Evolutionary conservation across 2,113 vertebrate genomes (phyloP), one percentile per base, ranked within the genome.

Genomic region (Onychostoma macrolepis): DNA sequence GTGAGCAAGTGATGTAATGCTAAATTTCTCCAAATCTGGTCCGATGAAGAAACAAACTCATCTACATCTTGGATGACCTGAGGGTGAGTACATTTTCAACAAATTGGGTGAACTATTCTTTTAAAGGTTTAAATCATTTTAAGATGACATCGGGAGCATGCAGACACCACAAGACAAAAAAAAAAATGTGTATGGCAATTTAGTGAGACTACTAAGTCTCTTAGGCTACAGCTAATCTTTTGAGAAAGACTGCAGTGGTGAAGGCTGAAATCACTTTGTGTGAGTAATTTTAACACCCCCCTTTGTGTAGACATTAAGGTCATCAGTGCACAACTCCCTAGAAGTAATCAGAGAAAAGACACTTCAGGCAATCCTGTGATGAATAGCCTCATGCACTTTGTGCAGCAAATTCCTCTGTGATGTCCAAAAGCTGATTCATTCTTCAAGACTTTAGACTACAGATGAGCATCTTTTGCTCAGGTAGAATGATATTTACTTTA

Each of bases 281-380:
- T 85, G 84, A 88, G 84, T 86, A 77, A 88, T 88, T 82, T 85
- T 65, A 33, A 69, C 72, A 45, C 56, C 72, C 9, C 33, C 78
- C 75, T 43, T 83, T 61, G 12, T 53, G 36, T 17, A 56, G 79
- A 82, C 71, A 26, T 53, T 30, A 71, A 88, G 84, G 83, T 88
- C 77, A 75, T 36, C 53, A 24, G 41, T 41, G 78, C 33, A 69
- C n/a, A 53, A 81, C 74, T 75, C 79, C 79, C 80, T 67, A 83
- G 26, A 88, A 81, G 43, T 75, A 72, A 58, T 85, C 56, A 74
- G 30, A n/a, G 65, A 38, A 74, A 77, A 85, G 83, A 80, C 19
- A 30, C 28, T 58, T n/a, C 28, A 45, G 15, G 58, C 26, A 72
- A 15, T 65, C 2, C 45, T 53, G 78, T 79, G 83, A 74, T 85